Evolutionary conservation across 2,113 vertebrate species (phyloP), one percentile per base, ranked within the genome.

Genomic region (Porphyrio hochstetteri): DNA sequence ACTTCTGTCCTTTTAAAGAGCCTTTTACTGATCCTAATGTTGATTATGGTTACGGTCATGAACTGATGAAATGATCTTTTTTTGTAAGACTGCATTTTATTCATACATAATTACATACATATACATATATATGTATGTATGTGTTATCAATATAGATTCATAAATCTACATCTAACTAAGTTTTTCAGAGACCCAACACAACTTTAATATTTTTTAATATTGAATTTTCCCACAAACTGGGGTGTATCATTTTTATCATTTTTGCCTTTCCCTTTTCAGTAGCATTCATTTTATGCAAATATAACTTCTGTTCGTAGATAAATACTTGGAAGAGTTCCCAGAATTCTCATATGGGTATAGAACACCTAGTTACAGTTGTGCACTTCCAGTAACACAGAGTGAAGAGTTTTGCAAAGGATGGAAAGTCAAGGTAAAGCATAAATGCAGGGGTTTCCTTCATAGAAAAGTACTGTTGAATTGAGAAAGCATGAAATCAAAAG

Each of bases 1-100:
- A 63, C 91, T 94, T 81, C 33, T 92, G 77, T 84, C 44, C 63
- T 86, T 95, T 69, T n/a, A 92, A 79, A 55, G 48, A 91, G 48
- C n/a, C 23, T 89, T 96, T 82, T 93, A 71, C 46, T 69, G 46
- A 71, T 64, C n/a, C 11, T 83, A 19, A 81, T 59, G 56, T 60
- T 78, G 27, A 56, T 67, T 70, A 63, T 69, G 44, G 29, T 90
- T 17, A 40, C 33, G 21, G 59, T 74, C 59, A 64, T 53, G 57
- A 38, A 76, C 70, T 76, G 46, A 15, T 63, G 48, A 86, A 88
- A 76, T 63, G 11, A 36, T 35, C 10, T 29, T 16, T 75, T 84
- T 92, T 48, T 23, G 23, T 69, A 68, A 95, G 86, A 71, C n/a
- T 82, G 28, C 9, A 10, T 61, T 76, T 93, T 69, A 64, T 53